These are phyloP conservation scores for Oncorhynchus mykiss DNA, from an alignment of 2,113 vertebrate genomes.

Conservation along the genomic window DNA sequence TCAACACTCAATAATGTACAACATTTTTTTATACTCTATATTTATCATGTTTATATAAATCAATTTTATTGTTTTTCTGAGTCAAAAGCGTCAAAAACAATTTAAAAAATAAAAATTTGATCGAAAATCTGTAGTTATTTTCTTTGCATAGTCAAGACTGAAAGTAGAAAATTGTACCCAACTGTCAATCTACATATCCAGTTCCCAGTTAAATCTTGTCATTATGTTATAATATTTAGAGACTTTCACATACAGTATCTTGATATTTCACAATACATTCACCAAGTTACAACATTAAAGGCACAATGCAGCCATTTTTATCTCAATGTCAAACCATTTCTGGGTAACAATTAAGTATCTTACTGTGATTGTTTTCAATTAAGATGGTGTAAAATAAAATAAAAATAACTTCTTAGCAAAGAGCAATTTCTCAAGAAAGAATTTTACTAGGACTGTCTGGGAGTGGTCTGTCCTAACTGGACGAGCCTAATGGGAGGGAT, in stretches of 20 bases:
- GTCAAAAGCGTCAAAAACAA: conserved; percentile 49
- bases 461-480: too few species aligned
- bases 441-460: background rate
- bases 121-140: conserved; percentile 22
- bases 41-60: conserved; percentile 42
- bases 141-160: background rate
- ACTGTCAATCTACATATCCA: conserved; percentile 21
- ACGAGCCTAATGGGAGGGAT: too few species aligned
- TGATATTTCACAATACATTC: conserved; percentile 47
- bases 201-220: conserved; percentile 26
- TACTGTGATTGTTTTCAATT: too few species aligned
- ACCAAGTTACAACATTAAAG: background rate
- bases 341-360: too few species aligned
- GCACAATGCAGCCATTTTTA: background rate
- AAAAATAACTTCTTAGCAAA: too few species aligned
- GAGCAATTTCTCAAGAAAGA: too few species aligned
- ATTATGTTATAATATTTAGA: conserved; percentile 4
- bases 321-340: too few species aligned
- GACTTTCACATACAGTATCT: conserved; percentile 37
- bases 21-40: conserved; percentile 21
- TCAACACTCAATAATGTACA: conserved; percentile 3
- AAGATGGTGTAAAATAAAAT: too few species aligned
- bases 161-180: conserved; percentile 16
- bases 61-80: conserved; percentile 56
- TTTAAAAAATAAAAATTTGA: conserved; percentile 40